These are phyloP conservation scores for Fistularia commersonii DNA, from an alignment of 2,797 vertebrate species.

Conservation along the genomic window DNA sequence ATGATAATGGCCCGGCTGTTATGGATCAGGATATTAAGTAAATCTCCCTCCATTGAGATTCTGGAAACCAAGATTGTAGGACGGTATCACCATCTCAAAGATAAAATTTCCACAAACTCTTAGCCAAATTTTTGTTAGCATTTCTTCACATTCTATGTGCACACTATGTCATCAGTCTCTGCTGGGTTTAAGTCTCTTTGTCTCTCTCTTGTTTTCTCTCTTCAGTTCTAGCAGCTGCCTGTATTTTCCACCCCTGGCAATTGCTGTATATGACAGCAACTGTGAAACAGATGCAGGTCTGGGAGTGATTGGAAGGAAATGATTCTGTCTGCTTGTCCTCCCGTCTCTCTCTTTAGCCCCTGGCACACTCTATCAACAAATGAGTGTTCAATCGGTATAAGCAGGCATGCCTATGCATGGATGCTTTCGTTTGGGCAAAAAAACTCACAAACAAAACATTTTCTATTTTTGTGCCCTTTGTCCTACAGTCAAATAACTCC, in stretches of 20 bases:
- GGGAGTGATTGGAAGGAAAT: conserved; percentile 48
- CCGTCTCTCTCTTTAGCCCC: conserved; percentile 43
- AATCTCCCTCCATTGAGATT: no score
- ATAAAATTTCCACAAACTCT: no score
- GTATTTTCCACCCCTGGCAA: conserved; percentile 28
- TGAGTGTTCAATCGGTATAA: conserved; percentile 28
- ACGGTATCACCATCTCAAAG: no score
- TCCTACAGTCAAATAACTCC: conserved; percentile 10
- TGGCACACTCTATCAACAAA: conserved; percentile 38
- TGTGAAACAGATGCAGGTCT: conserved; percentile 55
- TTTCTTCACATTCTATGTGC: not conserved
- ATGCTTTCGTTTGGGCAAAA: conserved; percentile 33
- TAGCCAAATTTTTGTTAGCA: no score
- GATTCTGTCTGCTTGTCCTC: conserved; percentile 38
- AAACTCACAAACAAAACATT: conserved; percentile 37
- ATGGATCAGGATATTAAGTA: no score
- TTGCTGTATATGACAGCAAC: conserved; percentile 26
- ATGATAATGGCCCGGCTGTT: no score
- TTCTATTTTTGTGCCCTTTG: conserved; percentile 18
- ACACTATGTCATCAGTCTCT: not conserved
- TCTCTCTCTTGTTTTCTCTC: conserved; percentile 7
- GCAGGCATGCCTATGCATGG: conserved; percentile 52
- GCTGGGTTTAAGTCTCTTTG: conserved; percentile 1
- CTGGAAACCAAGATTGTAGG: no score
- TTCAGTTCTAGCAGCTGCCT: conserved; percentile 37